phyloP scores from a whole-genome alignment of 2,797 vertebrate genomes.

The Buphagus erythrorhynchus region DNA sequence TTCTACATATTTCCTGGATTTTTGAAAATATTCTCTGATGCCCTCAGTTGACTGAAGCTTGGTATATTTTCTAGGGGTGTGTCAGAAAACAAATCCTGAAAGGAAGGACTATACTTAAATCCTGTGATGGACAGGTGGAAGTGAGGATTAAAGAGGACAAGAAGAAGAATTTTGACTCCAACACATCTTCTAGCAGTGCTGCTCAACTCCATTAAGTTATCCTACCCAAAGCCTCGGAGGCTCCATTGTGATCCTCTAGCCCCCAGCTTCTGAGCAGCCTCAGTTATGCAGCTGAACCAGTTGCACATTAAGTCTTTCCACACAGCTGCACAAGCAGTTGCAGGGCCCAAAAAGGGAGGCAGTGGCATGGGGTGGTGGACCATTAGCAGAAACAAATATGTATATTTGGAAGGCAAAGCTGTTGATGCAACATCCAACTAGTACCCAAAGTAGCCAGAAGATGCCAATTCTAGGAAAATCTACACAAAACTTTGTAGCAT shows the following conservation, averaged over 20 bases:
- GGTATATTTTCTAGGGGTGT: neutral
- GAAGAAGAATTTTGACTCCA: neutral
- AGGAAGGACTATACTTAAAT: neutral
- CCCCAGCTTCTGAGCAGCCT: neutral
- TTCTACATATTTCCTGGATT: neutral
- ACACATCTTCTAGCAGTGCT: fast-evolving
- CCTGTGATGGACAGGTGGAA: neutral
- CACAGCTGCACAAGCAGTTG: neutral
- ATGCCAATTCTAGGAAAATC: neutral
- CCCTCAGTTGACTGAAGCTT: neutral
- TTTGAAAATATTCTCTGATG: neutral
- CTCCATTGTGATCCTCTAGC: fast-evolving
- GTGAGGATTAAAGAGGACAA: neutral
- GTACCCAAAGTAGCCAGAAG: neutral
- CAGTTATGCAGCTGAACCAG: neutral
- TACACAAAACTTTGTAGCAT: fast-evolving
- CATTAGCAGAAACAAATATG: neutral
- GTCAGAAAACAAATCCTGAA: neutral
- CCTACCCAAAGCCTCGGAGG: fast-evolving
- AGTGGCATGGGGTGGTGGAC: neutral
- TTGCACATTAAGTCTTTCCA: neutral
- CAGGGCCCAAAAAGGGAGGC: neutral
- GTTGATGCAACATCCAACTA: neutral
- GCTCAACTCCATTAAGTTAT: fast-evolving
- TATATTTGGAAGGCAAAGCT: neutral